phyloP scores from a whole-genome alignment of 2,888 invertebrate genomes.

The Harpalus rubripes region DNA sequence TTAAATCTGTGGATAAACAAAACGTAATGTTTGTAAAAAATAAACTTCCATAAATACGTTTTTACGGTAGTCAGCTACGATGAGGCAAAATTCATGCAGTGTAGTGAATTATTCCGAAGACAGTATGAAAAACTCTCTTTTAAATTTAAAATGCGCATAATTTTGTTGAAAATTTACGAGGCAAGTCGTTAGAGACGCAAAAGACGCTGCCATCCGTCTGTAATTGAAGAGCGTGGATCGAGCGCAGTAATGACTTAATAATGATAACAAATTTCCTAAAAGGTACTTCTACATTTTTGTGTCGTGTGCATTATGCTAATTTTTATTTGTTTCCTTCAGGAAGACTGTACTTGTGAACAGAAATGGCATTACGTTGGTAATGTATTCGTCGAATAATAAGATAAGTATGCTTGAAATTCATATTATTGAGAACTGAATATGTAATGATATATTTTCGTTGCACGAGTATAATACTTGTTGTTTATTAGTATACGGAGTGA shows the following conservation, averaged over 20 bases:
- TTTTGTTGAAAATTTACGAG: constrained; percentile 53
- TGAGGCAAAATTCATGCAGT: constrained; percentile 17
- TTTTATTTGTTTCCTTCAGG: constrained; percentile 31
- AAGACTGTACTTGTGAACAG: constrained; percentile 6
- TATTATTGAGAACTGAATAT: too few species aligned
- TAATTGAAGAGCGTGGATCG: constrained; percentile 30
- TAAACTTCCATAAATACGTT: constrained; percentile 39
- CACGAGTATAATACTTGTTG: too few species aligned
- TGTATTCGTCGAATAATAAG: constrained; percentile 15
- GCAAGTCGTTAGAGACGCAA: constrained; percentile 40
- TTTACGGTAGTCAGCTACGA: constrained; percentile 24
- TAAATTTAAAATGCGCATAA: constrained; percentile 56
- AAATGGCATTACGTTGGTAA: constrained; percentile 18
- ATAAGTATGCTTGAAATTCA: not conserved
- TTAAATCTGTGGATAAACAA: constrained; percentile 30
- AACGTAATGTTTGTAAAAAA: constrained; percentile 7
- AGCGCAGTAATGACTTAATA: constrained; percentile 40
- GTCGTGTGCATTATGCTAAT: constrained; percentile 23
- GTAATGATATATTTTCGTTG: too few species aligned
- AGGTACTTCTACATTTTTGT: constrained; percentile 29
- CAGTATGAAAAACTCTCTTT: constrained; percentile 50
- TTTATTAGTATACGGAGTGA: too few species aligned
- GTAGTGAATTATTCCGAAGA: constrained; percentile 38
- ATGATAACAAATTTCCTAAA: constrained; percentile 52
- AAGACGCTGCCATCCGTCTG: constrained; percentile 30